phyloP scores from a whole-genome alignment of 2,113 vertebrate genomes.

The Xiphophorus hellerii region DNA sequence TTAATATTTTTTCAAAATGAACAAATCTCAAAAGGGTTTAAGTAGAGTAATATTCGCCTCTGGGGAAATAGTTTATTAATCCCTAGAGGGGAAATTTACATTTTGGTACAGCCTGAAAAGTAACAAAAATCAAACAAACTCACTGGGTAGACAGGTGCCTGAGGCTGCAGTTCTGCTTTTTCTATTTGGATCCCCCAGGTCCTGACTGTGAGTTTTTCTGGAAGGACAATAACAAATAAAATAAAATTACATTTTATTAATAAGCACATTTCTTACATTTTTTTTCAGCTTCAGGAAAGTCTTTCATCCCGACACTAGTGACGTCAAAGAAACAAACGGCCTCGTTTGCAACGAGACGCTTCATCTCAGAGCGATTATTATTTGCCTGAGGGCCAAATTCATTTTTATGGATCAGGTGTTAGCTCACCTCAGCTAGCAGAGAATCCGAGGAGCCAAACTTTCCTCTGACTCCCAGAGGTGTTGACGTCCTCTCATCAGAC shows the following conservation, averaged over 20 bases:
- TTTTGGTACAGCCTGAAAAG: too few species aligned
- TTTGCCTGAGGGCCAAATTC: conserved; percentile 30
- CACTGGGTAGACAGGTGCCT: too few species aligned
- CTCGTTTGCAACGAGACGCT: conserved; percentile 32
- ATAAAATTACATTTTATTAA: conserved; percentile 1
- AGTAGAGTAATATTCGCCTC: too few species aligned
- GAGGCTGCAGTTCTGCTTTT: neutral
- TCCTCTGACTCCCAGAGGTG: conserved; percentile 8
- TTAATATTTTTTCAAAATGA: neutral
- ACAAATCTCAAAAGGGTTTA: too few species aligned
- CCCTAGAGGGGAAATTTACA: too few species aligned
- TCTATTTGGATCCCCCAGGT: neutral
- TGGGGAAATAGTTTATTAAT: too few species aligned
- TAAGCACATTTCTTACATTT: neutral
- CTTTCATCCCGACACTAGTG: neutral
- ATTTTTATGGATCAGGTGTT: conserved; percentile 21
- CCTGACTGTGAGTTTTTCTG: too few species aligned
- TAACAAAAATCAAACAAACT: too few species aligned
- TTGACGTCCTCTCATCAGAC: conserved; percentile 53
- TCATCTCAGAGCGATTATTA: conserved; percentile 23
- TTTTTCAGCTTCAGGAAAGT: too few species aligned
- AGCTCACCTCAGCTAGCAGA: conserved; percentile 23
- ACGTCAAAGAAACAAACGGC: neutral
- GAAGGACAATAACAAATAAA: neutral
- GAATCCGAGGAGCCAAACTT: conserved; percentile 20